Conservation (phyloP, 2,797 vertebrate species). For the Chromis chromis region DNA sequence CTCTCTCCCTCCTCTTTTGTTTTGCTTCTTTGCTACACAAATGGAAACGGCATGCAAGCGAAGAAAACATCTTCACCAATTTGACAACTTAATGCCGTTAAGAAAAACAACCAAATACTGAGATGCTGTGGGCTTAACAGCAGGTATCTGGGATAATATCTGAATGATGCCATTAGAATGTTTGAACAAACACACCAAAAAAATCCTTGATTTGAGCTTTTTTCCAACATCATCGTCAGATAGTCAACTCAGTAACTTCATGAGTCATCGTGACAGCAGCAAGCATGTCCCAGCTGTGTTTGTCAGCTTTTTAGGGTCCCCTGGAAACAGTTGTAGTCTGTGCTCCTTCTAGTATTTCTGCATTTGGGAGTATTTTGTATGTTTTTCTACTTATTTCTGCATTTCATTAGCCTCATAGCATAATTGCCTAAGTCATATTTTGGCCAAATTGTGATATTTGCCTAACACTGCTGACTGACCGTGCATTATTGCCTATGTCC, state of each 20-base stretch:
- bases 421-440: no score
- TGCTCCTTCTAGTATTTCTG: neutral
- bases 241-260: no score
- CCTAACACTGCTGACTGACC: no score
- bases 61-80: no score
- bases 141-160: neutral
- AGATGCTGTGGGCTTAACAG: neutral
- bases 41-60: no score
- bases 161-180: neutral
- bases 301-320: no score
- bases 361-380: neutral
- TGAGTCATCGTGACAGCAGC: neutral
- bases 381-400: neutral
- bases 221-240: no score
- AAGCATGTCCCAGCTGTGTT: neutral
- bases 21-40: neutral
- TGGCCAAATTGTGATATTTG: no score
- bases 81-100: no score
- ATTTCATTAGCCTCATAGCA: no score
- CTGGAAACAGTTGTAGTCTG: neutral
- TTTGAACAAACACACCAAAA: neutral
- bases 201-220: no score
- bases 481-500: no score
- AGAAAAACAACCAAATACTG: neutral
- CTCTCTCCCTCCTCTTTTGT: neutral